Evolutionary conservation across 2,113 vertebrate species (phyloP).

Genomic region (Kryptolebias marmoratus): DNA sequence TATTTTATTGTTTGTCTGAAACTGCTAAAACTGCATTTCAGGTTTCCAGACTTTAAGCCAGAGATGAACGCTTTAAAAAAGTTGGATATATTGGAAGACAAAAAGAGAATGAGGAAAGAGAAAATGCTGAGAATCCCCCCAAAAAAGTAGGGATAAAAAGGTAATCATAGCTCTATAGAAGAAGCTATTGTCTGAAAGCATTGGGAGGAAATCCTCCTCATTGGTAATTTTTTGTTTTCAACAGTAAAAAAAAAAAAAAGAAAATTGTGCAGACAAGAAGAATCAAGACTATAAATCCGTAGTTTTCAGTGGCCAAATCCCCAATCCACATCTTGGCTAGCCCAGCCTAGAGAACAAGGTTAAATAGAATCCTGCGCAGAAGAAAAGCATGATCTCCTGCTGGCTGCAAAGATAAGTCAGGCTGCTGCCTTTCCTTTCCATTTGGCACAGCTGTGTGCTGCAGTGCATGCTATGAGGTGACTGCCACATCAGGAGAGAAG

Average conservation of each 20-base stretch:
- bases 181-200: constrained; percentile 41
- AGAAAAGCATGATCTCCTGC: constrained; percentile 65
- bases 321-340: constrained; percentile 41
- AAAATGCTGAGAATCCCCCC: neutral
- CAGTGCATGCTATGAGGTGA: constrained; percentile 26
- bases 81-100: neutral
- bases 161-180: constrained; percentile 40
- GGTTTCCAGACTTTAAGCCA: constrained; percentile 11
- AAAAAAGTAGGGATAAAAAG: constrained; percentile 17
- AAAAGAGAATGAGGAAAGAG: neutral
- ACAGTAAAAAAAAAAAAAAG: constrained; percentile 41
- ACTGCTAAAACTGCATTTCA: neutral
- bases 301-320: constrained; percentile 55
- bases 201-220: constrained; percentile 20
- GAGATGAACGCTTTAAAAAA: neutral
- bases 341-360: constrained; percentile 37
- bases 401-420: constrained; percentile 75
- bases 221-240: constrained; percentile 45
- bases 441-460: constrained; percentile 53
- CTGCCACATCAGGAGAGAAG: constrained; percentile 14
- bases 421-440: constrained; percentile 47
- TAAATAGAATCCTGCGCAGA: constrained; percentile 56
- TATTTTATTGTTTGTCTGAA: neutral
- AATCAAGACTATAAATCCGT: constrained; percentile 34
- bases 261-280: constrained; percentile 52